Base-by-base conservation (phyloP, 2,888 invertebrate species). In the Ormyrus rosae region DNA sequence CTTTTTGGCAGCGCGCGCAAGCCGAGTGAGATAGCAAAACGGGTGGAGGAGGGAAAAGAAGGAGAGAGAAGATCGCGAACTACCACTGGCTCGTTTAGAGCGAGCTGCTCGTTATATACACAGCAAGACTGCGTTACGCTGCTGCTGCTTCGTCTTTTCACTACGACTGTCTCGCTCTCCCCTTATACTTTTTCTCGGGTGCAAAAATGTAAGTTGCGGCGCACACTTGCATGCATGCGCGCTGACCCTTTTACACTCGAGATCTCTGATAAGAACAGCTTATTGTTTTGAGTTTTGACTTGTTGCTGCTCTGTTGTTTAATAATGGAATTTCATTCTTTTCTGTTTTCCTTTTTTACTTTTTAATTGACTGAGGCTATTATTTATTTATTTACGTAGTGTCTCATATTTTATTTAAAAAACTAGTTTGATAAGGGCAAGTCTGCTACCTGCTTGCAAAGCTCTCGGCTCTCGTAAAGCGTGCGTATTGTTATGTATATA, bases 1-100 rank as follows among this genome's bases (percentile, higher is more conserved):
- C 86, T 85, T 86, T 88, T 88, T 88, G 86, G 87, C 88, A 87
- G 86, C 85, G 84, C 84, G 85, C 86, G 86, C 86, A 19, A 19
- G 86, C 85, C 84, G 84, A 51, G 45, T 19, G 61, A 46, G 58
- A 48, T 6, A 65, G 13, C n/a, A 11, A 48, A 2, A 48, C 13
- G 51, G 46, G 34, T 19, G 10, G 19, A 19, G 19, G 19, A 60
- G 58, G n/a, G 5, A 58, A 50, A 34, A 13, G 11, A n/a, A 19
- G 50, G 50, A 67, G 45, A 8, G 11, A 48, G 61, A 53, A 19
- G 69, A 70, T 6, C 13, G 60, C 5, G 61, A 19, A 19, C 19
- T 19, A 19, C 19, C 19, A 19, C 19, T 19, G 19, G 19, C 19
- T 19, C 19, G 19, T 19, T 19, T 19, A 19, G 19, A 77, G 69